phyloP scores from a whole-genome alignment of 1,140 invertebrate genomes.

The Nymphalis io region DNA sequence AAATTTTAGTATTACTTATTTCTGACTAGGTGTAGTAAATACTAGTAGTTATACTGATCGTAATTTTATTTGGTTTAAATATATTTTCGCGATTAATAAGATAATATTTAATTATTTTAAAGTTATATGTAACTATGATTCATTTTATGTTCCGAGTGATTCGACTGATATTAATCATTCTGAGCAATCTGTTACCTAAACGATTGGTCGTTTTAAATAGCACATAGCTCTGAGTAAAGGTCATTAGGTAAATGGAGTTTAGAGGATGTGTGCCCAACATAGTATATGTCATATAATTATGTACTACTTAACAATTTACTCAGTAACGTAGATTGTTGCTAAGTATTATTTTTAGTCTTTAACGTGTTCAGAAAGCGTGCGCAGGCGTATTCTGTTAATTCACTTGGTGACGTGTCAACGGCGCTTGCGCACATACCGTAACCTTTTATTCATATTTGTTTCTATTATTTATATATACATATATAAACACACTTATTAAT shows the following conservation, averaged over 20 bases:
- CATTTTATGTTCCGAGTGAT: no score
- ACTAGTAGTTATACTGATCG: no score
- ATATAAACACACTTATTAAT: neutral
- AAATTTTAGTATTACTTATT: no score
- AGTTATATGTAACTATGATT: no score
- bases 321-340: constrained; percentile 32
- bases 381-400: constrained; percentile 62
- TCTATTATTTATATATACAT: neutral
- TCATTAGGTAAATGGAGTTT: constrained; percentile 3
- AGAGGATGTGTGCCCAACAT: constrained; percentile 19
- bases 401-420: constrained; percentile 50
- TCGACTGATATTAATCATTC: no score
- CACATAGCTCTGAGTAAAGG: constrained; percentile 25
- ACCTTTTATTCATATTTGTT: constrained; percentile 21
- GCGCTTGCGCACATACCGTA: constrained; percentile 44
- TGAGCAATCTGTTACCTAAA: neutral
- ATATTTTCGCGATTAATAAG: no score
- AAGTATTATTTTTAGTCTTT: constrained; percentile 63
- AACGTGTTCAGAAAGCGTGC: constrained; percentile 73
- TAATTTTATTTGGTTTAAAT: no score
- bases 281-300: constrained; percentile 5
- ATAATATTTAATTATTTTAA: no score
- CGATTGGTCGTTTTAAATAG: neutral
- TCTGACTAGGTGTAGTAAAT: no score
- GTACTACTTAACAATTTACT: constrained; percentile 10